Evolutionary conservation across 2,113 vertebrate genomes (phyloP), one percentile per base, ranked within the genome.

Genomic region (Saccopteryx bilineata): DNA sequence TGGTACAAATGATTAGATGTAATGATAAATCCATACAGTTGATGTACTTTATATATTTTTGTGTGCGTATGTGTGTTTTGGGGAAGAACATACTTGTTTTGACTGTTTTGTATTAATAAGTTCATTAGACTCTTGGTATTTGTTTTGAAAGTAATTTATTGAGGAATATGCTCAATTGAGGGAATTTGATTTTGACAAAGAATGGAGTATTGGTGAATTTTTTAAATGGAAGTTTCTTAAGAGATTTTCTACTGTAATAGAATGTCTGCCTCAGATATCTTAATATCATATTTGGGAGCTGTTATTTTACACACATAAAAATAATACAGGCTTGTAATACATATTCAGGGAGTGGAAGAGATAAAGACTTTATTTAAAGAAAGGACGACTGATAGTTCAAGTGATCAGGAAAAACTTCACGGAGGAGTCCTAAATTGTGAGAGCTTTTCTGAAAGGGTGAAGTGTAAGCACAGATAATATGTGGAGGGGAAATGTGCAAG

Each of bases 81-180:
- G 78, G 26, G 26, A 93, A 54, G n/a, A 71, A 5, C 46, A n/a
- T 69, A n/a, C 10, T 84, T 92, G 26, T 83, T 92, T 88, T 88
- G 26, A 63, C 69, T 56, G 9, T 94, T 84, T 74, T 92, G 19
- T 63, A 28, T 95, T 78, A 81, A 8, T 88, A 88, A 15, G 61
- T 76, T 78, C 9, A 89, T 84, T 78, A 54, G 7, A 56, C 71
- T 5, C 33, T 81, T 60, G 39, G 39, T 39, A 39, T 39, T 39
- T 88, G 21, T 78, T 88, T 48, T 92, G 21, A 88, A 52, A 65
- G 60, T 71, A 92, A 68, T 76, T 92, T 66, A 33, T 89, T 84
- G 54, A 63, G 78, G 19, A 84, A 54, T 84, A 71, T 78, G 46
- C 14, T 84, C 9, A 71, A 48, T 14, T 33, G 78, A 65, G 46